phyloP scores from a whole-genome alignment of 2,797 vertebrate species.

The Pseudochirops cupreus region DNA sequence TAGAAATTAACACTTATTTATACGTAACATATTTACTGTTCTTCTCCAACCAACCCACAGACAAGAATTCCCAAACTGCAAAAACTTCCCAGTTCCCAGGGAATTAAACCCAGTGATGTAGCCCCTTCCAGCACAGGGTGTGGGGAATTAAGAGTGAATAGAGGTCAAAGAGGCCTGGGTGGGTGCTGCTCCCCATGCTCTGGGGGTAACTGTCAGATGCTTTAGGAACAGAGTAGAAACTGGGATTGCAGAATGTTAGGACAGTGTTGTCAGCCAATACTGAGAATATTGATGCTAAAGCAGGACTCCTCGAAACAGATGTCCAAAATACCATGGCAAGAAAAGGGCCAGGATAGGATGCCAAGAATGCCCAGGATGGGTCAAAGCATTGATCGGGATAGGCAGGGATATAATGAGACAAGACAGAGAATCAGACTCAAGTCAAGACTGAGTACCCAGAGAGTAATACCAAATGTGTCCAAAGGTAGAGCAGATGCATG shows the following conservation, averaged over 20 bases:
- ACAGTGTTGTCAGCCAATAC: neutral
- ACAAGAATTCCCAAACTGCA: neutral
- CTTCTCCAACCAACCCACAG: neutral
- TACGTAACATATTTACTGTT: neutral
- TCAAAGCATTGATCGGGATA: neutral
- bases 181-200: neutral
- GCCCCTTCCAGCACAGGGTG: neutral
- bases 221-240: neutral
- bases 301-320: neutral
- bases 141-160: neutral
- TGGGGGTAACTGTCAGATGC: neutral
- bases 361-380: constrained; percentile 1
- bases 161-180: neutral
- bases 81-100: neutral
- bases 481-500: neutral
- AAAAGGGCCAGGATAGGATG: neutral
- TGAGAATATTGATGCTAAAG: neutral
- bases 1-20: neutral
- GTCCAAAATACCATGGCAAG: neutral
- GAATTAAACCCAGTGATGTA: neutral
- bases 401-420: neutral
- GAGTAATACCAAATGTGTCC: neutral
- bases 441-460: neutral
- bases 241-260: neutral
- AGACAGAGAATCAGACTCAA: neutral